Evolutionary conservation across 2,888 invertebrate species (phyloP), one percentile per base, ranked within the genome.

Genomic region (Gryllus longicercus): DNA sequence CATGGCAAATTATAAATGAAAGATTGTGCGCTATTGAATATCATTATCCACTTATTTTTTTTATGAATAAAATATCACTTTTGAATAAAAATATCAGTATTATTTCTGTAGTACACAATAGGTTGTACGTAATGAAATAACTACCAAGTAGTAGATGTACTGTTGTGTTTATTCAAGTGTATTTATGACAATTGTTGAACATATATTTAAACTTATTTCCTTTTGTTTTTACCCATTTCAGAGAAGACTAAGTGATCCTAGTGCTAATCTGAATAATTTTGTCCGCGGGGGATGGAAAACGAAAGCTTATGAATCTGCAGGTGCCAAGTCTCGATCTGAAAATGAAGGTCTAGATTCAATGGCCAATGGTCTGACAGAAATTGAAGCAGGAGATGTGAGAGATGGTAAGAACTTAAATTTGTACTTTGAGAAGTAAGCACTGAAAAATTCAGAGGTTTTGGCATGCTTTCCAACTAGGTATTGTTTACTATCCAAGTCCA

Each of bases 361-460:
- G 86, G 93, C 93, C 82, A 93, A 92, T 86, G 96, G 95, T 76
- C 90, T 95, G 79, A 94, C 93, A 75, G 97, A 97, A 89, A 96
- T 98, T 83, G 96, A 97, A 89, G 97, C 97, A 51, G 96, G 96
- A 12, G 96, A 97, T 88, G 90, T 97, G 83, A 90, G 96, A 87
- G 96, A 96, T 88, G 96, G 96, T 96, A 90, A 89, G 89, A 87
- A 78, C 85, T 78, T 38, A 12, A 63, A 18, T 63, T 63, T 63
- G n/a, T 8, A 63, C 11, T 63, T 63, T 63, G 63, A 63, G 63
- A 63, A 63, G 63, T 63, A 63, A 63, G 63, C 63, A 63, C 63
- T 63, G 63, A 63, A 38, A 38, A 63, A n/a, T 63, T 63, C n/a
- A 63, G 63, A 18, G 63, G n/a, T n/a, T 63, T 63, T 63, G n/a